Evolutionary conservation across 2,888 invertebrate genomes (phyloP), one percentile per base, ranked within the genome.

Genomic region (Folsomia candida): DNA sequence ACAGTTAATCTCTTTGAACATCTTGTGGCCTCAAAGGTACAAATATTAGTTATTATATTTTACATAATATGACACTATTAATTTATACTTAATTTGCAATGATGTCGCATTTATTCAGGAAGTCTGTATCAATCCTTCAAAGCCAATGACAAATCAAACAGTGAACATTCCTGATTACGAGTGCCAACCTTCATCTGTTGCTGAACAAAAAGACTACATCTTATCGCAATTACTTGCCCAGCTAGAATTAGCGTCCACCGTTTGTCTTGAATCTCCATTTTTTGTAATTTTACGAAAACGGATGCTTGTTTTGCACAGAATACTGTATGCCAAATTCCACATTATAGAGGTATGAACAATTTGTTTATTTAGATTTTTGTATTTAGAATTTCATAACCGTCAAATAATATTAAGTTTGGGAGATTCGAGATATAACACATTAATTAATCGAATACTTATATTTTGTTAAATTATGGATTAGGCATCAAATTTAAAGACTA

Each of bases 311-410:
- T 81, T 88, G 51, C 86, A 87, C 79, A 82, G 88, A 68, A 87
- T 88, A 68, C 87, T 86, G 79, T 84, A 87, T 82, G 87, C 88
- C 2, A 87, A 86, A 79, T 87, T 86, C 81, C 87, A 88, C n/a
- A n/a, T n/a, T n/a, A n/a, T n/a, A n/a, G n/a, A n/a, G n/a, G n/a
- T n/a, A n/a, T n/a, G n/a, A n/a, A n/a, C n/a, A n/a, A n/a, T n/a
- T n/a, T n/a, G n/a, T n/a, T n/a, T n/a, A n/a, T n/a, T n/a, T n/a
- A n/a, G n/a, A n/a, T n/a, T n/a, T n/a, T n/a, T n/a, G n/a, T n/a
- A n/a, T n/a, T n/a, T 20, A 54, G n/a, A 51, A 20, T 51, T 61
- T 51, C 29, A 70, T 60, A 37, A 64, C 65, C 27, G 4, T 57
- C 57, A 57, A 24, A 11, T 57, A 22, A 20, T 22, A n/a, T n/a